Conservation (phyloP, 2,888 invertebrate species). For the Cecidostiba fungosa region DNA sequence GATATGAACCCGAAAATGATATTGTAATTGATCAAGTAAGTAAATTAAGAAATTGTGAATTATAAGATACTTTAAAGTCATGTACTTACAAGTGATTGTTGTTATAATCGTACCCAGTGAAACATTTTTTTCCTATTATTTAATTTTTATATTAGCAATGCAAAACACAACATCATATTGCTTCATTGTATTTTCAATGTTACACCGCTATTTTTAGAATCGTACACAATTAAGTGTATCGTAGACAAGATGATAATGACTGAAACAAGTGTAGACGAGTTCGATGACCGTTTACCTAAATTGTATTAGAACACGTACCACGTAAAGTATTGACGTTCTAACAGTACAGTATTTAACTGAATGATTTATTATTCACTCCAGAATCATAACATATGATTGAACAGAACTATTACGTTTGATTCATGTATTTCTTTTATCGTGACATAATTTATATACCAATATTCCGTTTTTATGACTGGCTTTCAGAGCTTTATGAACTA, state of each 20-base stretch:
- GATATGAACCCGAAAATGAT: not conserved
- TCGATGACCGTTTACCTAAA: slow-evolving; percentile 40
- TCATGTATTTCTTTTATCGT: not conserved
- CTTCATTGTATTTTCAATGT: not conserved
- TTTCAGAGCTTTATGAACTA: not conserved
- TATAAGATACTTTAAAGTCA: not conserved
- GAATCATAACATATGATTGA: not conserved
- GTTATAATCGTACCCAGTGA: not conserved
- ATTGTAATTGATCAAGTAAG: not conserved
- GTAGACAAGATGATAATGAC: not conserved
- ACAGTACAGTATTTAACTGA: not conserved
- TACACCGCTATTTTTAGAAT: not conserved
- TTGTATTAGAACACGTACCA: not conserved
- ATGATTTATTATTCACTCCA: not conserved
- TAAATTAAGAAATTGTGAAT: not conserved
- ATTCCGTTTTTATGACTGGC: not conserved
- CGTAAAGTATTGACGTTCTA: not conserved
- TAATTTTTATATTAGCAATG: too few species aligned
- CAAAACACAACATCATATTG: not conserved
- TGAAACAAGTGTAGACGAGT: slow-evolving; percentile 35
- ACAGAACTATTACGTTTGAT: not conserved
- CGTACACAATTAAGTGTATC: not conserved
- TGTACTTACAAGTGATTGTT: not conserved
- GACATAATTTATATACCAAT: not conserved
- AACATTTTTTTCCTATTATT: too few species aligned